phyloP scores from a whole-genome alignment of 2,888 invertebrate genomes.

The Bruchidius siliquastri region DNA sequence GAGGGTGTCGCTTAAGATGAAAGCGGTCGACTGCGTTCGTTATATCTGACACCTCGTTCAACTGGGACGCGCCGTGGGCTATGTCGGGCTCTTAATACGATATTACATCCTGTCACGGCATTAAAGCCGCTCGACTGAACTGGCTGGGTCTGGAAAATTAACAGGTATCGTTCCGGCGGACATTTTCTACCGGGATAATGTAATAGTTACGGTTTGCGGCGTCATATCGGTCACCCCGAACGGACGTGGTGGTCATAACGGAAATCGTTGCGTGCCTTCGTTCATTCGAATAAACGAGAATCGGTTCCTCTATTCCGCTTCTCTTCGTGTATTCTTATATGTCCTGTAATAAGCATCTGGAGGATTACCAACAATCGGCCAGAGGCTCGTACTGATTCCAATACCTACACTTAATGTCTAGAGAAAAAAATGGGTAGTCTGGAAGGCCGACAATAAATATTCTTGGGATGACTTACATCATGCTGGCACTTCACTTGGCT shows the following conservation, averaged over 20 bases:
- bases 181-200: neutral
- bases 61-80: neutral
- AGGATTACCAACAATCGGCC: no score
- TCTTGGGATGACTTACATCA: no score
- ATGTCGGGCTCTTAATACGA: neutral
- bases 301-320: neutral
- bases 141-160: neutral
- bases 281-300: neutral
- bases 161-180: neutral
- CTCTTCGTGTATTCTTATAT: neutral
- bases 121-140: neutral
- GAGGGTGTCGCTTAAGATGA: neutral
- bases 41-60: neutral
- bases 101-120: neutral
- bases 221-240: neutral
- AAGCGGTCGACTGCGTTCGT: neutral
- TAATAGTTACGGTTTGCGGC: neutral
- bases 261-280: neutral
- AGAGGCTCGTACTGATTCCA: no score
- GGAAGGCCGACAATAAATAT: no score
- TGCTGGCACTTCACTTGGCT: no score
- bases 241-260: neutral
- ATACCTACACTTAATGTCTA: no score
- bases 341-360: neutral
- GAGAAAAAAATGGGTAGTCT: no score